Conservation (phyloP, 2,888 invertebrate species). For the Drosophila melanosoma region DNA sequence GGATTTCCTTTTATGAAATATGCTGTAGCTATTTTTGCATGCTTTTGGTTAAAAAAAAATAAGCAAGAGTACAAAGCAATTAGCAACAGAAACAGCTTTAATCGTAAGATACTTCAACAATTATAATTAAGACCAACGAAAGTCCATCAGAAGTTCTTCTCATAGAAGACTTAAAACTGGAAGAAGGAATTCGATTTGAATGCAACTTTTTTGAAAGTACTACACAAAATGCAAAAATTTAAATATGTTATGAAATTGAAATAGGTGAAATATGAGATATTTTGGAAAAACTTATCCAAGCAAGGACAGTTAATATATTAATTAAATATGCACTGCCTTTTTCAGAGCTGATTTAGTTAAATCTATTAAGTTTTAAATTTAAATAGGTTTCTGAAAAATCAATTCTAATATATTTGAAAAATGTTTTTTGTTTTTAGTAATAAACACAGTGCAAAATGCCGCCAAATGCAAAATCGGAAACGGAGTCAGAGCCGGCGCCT, state of each 20-base stretch:
- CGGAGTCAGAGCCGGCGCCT: constrained; percentile 77
- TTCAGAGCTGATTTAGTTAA: not conserved
- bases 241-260: too few relatives aligned
- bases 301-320: not conserved
- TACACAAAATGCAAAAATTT: not conserved
- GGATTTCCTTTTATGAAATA: constrained; percentile 54
- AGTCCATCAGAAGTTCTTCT: not conserved
- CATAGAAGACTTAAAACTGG: not conserved
- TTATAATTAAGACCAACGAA: not conserved
- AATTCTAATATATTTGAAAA: not conserved
- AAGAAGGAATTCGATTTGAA: not conserved
- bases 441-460: constrained; percentile 80
- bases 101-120: not conserved
- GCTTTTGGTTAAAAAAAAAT: constrained; percentile 8
- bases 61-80: not conserved
- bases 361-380: too few relatives aligned
- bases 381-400: not conserved
- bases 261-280: not conserved
- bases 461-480: constrained; percentile 80
- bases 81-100: not conserved
- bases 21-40: constrained; percentile 50
- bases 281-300: not conserved
- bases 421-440: constrained; percentile 35
- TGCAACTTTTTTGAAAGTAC: not conserved
- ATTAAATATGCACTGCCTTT: not conserved